Evolutionary conservation across 2,888 invertebrate genomes (phyloP).

Genomic region (Branchinecta sandiegonensis): DNA sequence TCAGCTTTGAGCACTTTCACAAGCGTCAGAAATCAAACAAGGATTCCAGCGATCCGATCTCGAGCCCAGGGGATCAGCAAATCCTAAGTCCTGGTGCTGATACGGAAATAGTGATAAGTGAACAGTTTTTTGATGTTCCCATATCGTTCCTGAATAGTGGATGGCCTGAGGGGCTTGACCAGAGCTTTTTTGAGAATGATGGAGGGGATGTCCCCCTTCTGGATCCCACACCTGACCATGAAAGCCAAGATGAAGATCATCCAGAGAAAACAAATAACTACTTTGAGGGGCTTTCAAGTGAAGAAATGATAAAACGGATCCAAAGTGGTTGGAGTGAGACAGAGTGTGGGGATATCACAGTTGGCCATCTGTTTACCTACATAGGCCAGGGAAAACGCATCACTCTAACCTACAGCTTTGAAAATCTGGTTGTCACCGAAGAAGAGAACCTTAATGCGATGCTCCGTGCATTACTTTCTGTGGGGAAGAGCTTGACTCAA

Average conservation of each 20-base stretch:
- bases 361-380: not conserved
- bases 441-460: not conserved
- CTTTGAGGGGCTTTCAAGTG: not conserved
- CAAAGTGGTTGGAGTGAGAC: conserved; percentile 12
- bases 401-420: conserved; percentile 6
- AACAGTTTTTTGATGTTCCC: not conserved
- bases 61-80: too few species aligned
- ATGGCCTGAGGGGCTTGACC: too few species aligned
- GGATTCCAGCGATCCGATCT: too few species aligned
- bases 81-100: not conserved
- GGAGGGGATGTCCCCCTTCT: too few species aligned
- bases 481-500: not conserved
- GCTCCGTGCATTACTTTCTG: not conserved
- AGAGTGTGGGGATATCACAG: not conserved
- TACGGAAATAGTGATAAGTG: not conserved
- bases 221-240: not conserved
- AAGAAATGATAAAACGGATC: not conserved
- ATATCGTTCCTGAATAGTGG: not conserved
- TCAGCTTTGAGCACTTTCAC: conserved; percentile 10
- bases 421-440: not conserved
- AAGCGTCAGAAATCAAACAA: not conserved
- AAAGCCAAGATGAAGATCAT: not conserved
- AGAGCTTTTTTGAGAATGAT: too few species aligned
- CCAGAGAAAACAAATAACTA: not conserved
- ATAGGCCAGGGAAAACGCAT: not conserved